These are phyloP conservation scores for Scaptodrosophila lebanonensis DNA, from an alignment of 1,140 invertebrate species.

Conservation along the genomic window DNA sequence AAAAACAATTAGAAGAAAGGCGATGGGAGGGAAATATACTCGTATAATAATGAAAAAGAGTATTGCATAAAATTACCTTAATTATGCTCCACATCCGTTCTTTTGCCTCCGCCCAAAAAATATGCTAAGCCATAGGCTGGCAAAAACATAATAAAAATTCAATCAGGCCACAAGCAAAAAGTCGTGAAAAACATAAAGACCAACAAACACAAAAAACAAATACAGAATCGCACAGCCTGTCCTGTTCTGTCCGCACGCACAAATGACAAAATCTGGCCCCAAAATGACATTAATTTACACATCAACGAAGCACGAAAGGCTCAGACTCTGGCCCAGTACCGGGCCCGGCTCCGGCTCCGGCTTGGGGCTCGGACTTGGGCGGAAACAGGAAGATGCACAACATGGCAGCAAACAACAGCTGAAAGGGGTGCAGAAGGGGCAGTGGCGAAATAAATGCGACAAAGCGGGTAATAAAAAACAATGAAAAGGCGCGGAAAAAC, in stretches of 20 bases:
- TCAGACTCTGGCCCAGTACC: not conserved
- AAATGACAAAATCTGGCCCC: slow-evolving; percentile 51
- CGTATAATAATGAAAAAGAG: slow-evolving; percentile 53
- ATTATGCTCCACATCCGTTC: slow-evolving; percentile 60
- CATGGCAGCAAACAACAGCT: slow-evolving; percentile 32
- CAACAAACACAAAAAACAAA: not conserved
- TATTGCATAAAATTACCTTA: slow-evolving; percentile 73
- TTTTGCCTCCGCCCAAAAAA: slow-evolving; percentile 7
- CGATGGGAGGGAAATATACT: slow-evolving; percentile 37
- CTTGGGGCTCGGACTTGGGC: not conserved
- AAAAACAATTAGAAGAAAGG: slow-evolving; percentile 64
- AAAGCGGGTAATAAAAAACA: slow-evolving; percentile 65
- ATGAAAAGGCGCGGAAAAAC: slow-evolving; percentile 36
- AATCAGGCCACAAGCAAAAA: slow-evolving; percentile 49
- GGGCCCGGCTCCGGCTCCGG: not conserved
- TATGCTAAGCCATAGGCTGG: slow-evolving; percentile 51
- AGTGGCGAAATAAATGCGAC: slow-evolving; percentile 50
- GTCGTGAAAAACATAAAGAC: not conserved
- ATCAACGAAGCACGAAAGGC: slow-evolving; percentile 60
- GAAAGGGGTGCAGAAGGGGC: slow-evolving; percentile 15
- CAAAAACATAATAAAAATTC: slow-evolving; percentile 67
- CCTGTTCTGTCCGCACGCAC: too few relatives aligned
- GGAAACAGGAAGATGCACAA: slow-evolving; percentile 52
- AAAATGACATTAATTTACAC: slow-evolving; percentile 75
- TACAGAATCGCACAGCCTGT: too few relatives aligned